Evolutionary conservation across 2,113 vertebrate genomes (phyloP).

Genomic region (Phocoena sinus): DNA sequence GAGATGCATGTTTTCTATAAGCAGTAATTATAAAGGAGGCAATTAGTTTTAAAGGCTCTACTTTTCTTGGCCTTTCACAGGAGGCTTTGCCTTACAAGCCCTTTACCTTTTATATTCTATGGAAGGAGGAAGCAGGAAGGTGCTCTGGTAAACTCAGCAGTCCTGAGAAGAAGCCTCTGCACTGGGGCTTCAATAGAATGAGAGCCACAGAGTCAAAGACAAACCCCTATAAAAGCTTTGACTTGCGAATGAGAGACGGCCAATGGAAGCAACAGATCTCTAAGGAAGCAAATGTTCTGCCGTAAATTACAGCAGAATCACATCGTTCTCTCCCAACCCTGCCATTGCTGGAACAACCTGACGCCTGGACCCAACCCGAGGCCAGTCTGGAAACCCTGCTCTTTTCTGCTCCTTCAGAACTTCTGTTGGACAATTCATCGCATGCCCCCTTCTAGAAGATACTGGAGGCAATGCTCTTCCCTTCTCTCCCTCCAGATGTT

Average conservation of each 20-base stretch:
- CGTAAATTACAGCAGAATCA: not conserved
- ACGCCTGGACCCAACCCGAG: rapidly evolving
- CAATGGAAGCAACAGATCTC: not conserved
- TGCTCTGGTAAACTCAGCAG: rapidly evolving
- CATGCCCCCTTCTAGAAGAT: not conserved
- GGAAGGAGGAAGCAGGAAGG: not conserved
- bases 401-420: not conserved
- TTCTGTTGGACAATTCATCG: not conserved
- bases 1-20: not conserved
- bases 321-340: rapidly evolving
- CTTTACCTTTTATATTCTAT: rapidly evolving
- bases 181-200: rapidly evolving
- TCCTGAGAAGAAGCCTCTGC: not conserved
- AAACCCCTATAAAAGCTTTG: not conserved
- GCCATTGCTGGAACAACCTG: not conserved
- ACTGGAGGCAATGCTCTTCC: not conserved
- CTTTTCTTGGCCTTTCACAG: not conserved
- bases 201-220: not conserved
- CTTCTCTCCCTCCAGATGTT: not conserved
- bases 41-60: too few species aligned
- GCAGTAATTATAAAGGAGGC: not conserved
- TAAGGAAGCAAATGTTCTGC: not conserved
- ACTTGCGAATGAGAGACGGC: constrained; percentile 26
- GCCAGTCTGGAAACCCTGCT: not conserved
- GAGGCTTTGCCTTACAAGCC: not conserved